Evolutionary conservation across 2,113 vertebrate genomes (phyloP).

Genomic region (Australoheros scitulus): DNA sequence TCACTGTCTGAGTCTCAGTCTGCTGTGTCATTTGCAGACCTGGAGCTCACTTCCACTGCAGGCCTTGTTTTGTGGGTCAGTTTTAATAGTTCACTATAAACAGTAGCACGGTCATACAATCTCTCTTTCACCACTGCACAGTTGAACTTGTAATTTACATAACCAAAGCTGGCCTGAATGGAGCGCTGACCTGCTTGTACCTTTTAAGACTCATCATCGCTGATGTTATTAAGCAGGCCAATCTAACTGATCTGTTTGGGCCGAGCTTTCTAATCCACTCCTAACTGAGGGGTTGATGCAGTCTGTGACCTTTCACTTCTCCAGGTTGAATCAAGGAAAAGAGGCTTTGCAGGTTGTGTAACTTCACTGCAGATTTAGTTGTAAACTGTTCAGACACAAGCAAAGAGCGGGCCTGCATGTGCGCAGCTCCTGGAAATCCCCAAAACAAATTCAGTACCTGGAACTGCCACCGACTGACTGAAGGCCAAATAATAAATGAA

Average conservation of each 20-base stretch:
- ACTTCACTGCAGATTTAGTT: neutral
- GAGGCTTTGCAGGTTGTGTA: constrained; percentile 43
- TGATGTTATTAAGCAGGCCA: neutral
- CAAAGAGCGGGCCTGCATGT: neutral
- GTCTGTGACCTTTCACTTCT: constrained; percentile 15
- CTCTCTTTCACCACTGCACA: neutral
- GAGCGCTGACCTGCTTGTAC: constrained; percentile 5
- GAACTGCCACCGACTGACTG: neutral
- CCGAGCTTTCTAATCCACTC: neutral
- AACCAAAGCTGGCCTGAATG: constrained; percentile 25
- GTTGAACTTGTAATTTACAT: constrained; percentile 3
- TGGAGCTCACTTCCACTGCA: neutral
- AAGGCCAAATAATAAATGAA: too few species aligned
- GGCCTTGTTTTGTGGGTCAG: neutral
- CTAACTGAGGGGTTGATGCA: neutral
- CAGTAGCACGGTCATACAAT: neutral
- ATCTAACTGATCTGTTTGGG: constrained; percentile 11
- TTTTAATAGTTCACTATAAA: neutral
- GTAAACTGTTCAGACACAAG: neutral
- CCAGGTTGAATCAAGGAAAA: constrained; percentile 20
- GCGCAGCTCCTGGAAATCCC: neutral
- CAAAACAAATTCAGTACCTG: neutral
- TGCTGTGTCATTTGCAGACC: too few species aligned
- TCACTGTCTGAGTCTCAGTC: too few species aligned
- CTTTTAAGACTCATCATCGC: constrained; percentile 2